These are phyloP conservation scores for Pelagia noctiluca DNA, from an alignment of 30 jellyfish, hydroid and myxozoan species.

Conservation along the genomic window DNA sequence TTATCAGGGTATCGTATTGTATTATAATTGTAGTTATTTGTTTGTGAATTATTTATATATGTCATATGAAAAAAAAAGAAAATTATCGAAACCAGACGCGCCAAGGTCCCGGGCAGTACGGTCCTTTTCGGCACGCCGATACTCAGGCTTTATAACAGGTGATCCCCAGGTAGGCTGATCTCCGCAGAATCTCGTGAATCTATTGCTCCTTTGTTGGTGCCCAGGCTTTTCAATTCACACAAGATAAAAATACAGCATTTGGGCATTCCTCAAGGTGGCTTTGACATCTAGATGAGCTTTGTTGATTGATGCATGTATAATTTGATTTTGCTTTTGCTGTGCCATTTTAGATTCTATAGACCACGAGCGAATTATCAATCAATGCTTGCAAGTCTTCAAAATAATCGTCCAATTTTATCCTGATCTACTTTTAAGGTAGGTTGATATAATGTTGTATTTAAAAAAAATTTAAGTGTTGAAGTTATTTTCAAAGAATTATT, in stretches of 20 bases:
- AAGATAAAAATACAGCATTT: neutral
- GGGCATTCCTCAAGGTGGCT: neutral
- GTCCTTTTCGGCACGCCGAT: no score
- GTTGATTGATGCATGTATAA: neutral
- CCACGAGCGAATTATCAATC: conserved; percentile 59
- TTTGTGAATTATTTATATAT: no score
- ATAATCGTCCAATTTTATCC: conserved; percentile 83
- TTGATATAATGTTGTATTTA: neutral
- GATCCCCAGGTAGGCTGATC: neutral
- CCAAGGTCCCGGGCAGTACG: no score
- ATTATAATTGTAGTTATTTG: no score
- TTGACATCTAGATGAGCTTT: neutral
- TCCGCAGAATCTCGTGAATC: neutral
- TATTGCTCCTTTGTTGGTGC: neutral
- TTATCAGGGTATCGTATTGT: no score
- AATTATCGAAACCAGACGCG: no score
- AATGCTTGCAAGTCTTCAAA: conserved; percentile 78
- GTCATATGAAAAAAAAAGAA: no score
- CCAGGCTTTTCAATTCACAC: neutral
- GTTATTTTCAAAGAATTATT: neutral
- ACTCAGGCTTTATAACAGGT: no score
- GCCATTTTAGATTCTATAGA: conserved; percentile 45
- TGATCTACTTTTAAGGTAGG: conserved; percentile 70
- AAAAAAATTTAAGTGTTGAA: neutral
- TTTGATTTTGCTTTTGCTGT: neutral